Percentiles rank a stretch among this genome's conserved stretches.
Evolutionary conservation across 2,888 invertebrate genomes (phyloP).

Genomic region (Archips crataeganus): DNA sequence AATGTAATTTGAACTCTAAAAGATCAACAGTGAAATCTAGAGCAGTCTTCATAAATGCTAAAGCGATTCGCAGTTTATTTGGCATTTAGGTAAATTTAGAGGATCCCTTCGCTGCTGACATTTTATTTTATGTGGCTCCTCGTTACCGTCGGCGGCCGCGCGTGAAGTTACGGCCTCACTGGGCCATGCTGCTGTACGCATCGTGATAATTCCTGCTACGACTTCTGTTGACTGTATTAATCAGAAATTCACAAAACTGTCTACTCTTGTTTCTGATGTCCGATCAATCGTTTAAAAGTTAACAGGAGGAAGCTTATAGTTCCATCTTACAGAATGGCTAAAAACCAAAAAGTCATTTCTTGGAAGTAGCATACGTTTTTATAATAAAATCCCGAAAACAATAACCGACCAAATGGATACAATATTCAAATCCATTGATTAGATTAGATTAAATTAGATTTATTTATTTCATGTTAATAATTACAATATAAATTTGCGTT

Average conservation of each 20-base stretch:
- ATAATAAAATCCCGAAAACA: no score
- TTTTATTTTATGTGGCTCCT: constrained; percentile 84
- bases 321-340: no score
- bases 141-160: constrained; percentile 83
- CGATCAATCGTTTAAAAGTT: no score
- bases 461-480: no score
- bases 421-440: no score
- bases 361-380: no score
- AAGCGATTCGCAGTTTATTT: constrained; percentile 83
- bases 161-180: constrained; percentile 83
- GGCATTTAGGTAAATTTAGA: constrained; percentile 84
- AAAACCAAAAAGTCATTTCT: no score
- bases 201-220: constrained; percentile 23
- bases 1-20: constrained; percentile 9
- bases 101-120: constrained; percentile 81
- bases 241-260: background rate
- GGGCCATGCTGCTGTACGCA: constrained; percentile 57
- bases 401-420: no score
- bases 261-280: no score
- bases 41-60: constrained; percentile 76
- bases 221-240: background rate
- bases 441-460: no score
- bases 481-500: no score
- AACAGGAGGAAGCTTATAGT: no score
- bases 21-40: constrained; percentile 54